Evolutionary conservation across 1,140 invertebrate species (phyloP).

Genomic region (Saxidomus purpurata): DNA sequence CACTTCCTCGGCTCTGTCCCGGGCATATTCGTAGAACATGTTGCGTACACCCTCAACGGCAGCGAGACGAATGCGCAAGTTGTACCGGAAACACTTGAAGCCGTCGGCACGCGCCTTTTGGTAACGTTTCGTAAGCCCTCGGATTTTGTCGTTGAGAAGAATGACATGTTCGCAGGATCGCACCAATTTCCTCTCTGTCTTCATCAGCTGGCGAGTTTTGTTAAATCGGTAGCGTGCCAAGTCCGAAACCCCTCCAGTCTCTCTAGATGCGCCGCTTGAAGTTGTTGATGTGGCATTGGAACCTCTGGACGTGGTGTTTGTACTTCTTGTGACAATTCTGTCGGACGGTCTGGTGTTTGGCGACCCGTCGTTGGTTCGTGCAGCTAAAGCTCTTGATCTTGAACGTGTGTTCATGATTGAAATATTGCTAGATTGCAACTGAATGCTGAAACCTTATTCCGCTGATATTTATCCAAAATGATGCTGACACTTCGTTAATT

Average conservation of each 20-base stretch:
- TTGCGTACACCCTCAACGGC: conserved; percentile 69
- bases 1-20: conserved; percentile 65
- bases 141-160: conserved; percentile 72
- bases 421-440: not conserved
- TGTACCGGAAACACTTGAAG: conserved; percentile 68
- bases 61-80: conserved; percentile 56
- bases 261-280: not conserved
- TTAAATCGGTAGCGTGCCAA: not conserved
- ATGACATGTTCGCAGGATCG: conserved; percentile 75
- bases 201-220: not conserved
- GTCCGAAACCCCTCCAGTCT: not conserved
- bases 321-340: not conserved
- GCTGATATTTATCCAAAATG: conserved; percentile 5
- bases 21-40: conserved; percentile 71
- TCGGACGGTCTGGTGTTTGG: not conserved
- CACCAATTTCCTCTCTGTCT: conserved; percentile 43
- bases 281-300: not conserved
- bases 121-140: conserved; percentile 74
- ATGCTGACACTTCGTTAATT: conserved; percentile 21
- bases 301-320: not conserved
- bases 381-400: not conserved
- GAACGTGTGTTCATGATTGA: conserved; percentile 10
- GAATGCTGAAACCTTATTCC: not conserved
- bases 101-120: conserved; percentile 50
- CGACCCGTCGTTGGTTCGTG: not conserved